These are phyloP conservation scores for Pangasianodon hypophthalmus DNA, from an alignment of 2,113 vertebrate genomes.

Conservation along the genomic window DNA sequence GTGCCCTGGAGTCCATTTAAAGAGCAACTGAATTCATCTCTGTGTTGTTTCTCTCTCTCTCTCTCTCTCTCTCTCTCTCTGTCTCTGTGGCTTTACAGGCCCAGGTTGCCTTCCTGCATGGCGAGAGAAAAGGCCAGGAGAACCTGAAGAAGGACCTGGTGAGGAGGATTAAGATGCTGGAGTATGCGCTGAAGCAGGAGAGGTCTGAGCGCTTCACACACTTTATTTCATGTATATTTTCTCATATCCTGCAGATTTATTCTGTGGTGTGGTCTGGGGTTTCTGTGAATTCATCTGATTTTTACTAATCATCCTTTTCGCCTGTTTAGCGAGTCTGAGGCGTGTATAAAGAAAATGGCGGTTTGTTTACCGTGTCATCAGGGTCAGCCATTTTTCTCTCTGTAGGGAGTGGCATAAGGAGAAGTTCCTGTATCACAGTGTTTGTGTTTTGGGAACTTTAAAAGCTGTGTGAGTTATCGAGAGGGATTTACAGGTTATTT, in stretches of 20 bases:
- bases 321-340: neutral
- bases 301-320: neutral
- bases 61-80: neutral
- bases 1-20: neutral
- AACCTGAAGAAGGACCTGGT: slow-evolving; percentile 77
- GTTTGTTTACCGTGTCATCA: neutral
- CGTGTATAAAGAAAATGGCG: neutral
- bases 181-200: slow-evolving; percentile 75
- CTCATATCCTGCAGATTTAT: neutral
- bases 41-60: neutral
- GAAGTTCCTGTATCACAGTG: neutral
- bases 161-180: slow-evolving; percentile 77
- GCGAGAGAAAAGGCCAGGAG: slow-evolving; percentile 72
- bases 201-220: slow-evolving; percentile 60
- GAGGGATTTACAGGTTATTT: neutral
- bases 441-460: neutral
- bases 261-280: neutral
- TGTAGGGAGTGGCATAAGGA: neutral
- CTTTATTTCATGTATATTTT: neutral
- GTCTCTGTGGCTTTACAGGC: slow-evolving; percentile 57
- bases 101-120: slow-evolving; percentile 75
- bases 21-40: neutral
- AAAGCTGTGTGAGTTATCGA: neutral
- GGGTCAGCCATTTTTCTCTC: neutral
- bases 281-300: no score